Conservation (phyloP, 2,797 vertebrate genomes). For the Benthosema pterotum region DNA sequence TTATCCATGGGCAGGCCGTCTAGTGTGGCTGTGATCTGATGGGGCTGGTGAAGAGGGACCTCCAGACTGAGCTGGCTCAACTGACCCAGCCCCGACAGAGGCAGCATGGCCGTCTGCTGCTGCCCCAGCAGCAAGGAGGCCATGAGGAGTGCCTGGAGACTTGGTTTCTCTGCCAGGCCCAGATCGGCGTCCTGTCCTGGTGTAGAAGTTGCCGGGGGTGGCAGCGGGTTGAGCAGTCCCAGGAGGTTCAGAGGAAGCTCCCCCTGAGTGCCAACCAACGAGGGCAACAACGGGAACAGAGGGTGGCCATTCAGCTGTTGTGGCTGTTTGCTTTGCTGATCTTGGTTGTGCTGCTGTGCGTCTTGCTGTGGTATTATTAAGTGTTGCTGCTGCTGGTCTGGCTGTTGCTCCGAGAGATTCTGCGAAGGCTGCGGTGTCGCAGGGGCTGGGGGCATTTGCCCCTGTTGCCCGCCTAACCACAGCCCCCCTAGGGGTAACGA, state of each 20-base stretch:
- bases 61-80: constrained; percentile 83
- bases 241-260: constrained; percentile 81
- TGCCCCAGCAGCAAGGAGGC: constrained; percentile 85
- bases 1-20: constrained; percentile 80
- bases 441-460: constrained; percentile 52
- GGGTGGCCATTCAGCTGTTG: constrained; percentile 75
- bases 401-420: constrained; percentile 62
- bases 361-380: constrained; percentile 61
- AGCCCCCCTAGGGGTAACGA: constrained; percentile 76
- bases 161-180: constrained; percentile 75
- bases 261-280: constrained; percentile 77
- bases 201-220: constrained; percentile 73
- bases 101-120: constrained; percentile 76
- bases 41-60: constrained; percentile 81
- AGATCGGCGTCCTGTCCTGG: constrained; percentile 78
- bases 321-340: constrained; percentile 75
- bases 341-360: constrained; percentile 64
- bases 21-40: constrained; percentile 69
- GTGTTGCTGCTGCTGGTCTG: constrained; percentile 55
- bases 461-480: constrained; percentile 75
- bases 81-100: constrained; percentile 76
- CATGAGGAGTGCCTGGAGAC: constrained; percentile 84
- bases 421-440: constrained; percentile 54
- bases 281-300: constrained; percentile 77
- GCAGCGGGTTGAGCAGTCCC: constrained; percentile 82